phyloP scores from a whole-genome alignment of 2,113 vertebrate species.

The Paradoxurus hermaphroditus region DNA sequence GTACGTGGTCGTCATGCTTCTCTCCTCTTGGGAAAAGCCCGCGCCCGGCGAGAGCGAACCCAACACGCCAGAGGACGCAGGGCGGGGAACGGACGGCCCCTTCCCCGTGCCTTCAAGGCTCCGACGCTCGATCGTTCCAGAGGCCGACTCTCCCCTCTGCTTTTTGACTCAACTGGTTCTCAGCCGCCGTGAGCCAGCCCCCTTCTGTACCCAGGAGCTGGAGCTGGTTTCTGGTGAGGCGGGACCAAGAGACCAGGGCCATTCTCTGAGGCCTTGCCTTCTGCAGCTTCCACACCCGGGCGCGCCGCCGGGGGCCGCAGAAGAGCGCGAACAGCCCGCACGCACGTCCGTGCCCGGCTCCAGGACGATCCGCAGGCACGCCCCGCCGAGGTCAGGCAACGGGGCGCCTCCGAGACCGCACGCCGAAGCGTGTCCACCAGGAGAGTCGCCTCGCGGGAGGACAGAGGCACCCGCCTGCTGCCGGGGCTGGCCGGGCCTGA shows the following conservation, averaged over 20 bases:
- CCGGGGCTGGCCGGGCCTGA: not conserved
- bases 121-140: not conserved
- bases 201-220: not conserved
- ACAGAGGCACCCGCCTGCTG: not conserved
- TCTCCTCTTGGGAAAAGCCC: not conserved
- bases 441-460: not conserved
- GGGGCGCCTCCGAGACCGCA: too few species aligned
- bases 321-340: fast-evolving
- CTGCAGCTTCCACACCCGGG: not conserved
- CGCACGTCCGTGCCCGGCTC: not conserved
- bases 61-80: not conserved
- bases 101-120: not conserved
- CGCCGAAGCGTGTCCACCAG: not conserved
- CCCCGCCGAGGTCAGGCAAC: not conserved
- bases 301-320: fast-evolving
- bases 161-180: not conserved
- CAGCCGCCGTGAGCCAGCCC: not conserved
- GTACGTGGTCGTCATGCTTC: not conserved
- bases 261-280: not conserved
- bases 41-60: not conserved
- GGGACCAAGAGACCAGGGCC: not conserved
- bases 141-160: not conserved
- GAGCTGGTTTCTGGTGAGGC: not conserved
- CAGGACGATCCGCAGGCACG: not conserved
- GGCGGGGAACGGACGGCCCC: not conserved